Percentiles rank a stretch among this genome's conserved stretches.
Conservation (phyloP, 2,797 vertebrate species). For the Mus minutoides region DNA sequence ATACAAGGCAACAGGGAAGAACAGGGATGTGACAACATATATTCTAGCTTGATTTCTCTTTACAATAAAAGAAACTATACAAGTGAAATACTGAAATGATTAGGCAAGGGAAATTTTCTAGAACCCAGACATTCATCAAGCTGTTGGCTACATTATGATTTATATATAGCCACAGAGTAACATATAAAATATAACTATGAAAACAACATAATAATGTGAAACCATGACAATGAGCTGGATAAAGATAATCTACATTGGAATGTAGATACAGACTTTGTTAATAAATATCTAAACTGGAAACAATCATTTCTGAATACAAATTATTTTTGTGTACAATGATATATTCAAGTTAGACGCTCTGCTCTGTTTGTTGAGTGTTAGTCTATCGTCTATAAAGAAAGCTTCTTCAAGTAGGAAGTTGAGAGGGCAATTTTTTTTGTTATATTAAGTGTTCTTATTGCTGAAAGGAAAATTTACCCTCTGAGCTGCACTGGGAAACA, state of each 20-base stretch:
- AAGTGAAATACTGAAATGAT: background rate
- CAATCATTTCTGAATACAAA: background rate
- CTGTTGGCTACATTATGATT: background rate
- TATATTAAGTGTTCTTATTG: constrained; percentile 31
- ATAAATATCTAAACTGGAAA: constrained; percentile 2
- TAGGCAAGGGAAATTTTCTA: background rate
- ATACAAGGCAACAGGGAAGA: background rate
- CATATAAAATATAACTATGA: background rate
- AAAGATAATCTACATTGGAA: background rate
- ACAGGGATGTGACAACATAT: background rate
- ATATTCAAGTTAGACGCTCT: constrained; percentile 10
- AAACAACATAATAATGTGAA: background rate
- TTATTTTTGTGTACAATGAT: background rate
- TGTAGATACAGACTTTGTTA: background rate
- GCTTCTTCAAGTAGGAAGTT: constrained; percentile 7
- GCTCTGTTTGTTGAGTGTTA: background rate
- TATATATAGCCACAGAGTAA: background rate
- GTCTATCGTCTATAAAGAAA: background rate
- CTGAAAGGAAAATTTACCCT: constrained; percentile 25
- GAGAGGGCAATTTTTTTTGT: background rate
- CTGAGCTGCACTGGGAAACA: constrained; percentile 38
- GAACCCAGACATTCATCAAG: background rate
- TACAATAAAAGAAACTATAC: background rate
- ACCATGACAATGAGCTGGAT: background rate
- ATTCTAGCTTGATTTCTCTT: background rate